Percentiles rank a stretch among this genome's conserved stretches.
Conservation (phyloP, 2,797 vertebrate species). For the Champsocephalus esox region DNA sequence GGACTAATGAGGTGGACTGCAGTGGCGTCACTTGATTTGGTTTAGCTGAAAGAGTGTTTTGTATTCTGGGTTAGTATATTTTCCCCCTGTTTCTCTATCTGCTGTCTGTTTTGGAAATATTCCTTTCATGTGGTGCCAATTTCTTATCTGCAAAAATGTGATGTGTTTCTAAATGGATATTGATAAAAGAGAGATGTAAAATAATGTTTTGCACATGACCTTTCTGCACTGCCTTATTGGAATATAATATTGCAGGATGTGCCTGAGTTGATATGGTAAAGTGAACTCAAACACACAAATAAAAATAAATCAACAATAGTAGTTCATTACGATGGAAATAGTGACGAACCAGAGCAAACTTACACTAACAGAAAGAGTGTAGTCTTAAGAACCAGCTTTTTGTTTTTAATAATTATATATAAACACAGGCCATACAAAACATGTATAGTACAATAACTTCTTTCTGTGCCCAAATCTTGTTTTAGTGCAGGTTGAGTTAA, state of each 20-base stretch:
- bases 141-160: constrained; percentile 5
- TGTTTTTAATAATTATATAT: too few relatives aligned
- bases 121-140: constrained; percentile 11
- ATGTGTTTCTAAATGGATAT: neutral
- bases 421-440: too few relatives aligned
- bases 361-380: too few relatives aligned
- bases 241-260: neutral
- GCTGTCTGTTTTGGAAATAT: neutral
- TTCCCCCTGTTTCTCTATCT: neutral
- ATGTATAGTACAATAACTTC: neutral
- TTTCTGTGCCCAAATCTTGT: neutral
- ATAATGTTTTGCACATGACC: neutral
- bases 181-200: constrained; percentile 10
- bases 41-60: constrained; percentile 20
- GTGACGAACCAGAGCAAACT: too few relatives aligned
- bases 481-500: neutral
- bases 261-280: neutral
- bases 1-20: too few relatives aligned
- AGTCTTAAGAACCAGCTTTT: too few relatives aligned
- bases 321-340: too few relatives aligned
- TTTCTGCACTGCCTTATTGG: neutral
- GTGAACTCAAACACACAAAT: too few relatives aligned
- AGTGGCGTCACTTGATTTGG: neutral
- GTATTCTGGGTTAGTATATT: neutral
- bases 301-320: too few relatives aligned